A percentile compares a stretch with the other conserved stretches of the same genome.
phyloP scores from a whole-genome alignment of 2,113 vertebrate genomes.

The Carlito syrichta region DNA sequence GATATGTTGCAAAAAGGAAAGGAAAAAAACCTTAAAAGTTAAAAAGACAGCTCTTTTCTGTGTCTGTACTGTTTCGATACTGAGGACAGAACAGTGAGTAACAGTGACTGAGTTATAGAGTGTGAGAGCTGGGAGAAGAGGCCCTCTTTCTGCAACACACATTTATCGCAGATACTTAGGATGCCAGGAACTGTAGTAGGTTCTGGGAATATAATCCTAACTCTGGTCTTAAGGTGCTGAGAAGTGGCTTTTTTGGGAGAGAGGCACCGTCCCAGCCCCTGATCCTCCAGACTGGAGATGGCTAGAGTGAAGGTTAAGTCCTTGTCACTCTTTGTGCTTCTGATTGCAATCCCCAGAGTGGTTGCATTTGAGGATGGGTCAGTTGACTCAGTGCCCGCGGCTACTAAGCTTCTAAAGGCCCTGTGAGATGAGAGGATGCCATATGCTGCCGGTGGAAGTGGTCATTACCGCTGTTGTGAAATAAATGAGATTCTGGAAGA shows the following conservation, averaged over 20 bases:
- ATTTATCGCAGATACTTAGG: neutral
- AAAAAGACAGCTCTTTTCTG: neutral
- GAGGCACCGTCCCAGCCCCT: neutral
- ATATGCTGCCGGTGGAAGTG: neutral
- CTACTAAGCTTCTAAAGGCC: neutral
- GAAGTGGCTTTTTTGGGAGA: neutral
- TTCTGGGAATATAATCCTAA: neutral
- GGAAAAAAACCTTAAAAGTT: neutral
- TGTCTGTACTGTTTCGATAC: neutral
- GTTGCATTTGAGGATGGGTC: neutral
- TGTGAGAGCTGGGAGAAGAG: neutral
- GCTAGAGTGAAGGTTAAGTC: neutral
- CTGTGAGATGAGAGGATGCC: neutral
- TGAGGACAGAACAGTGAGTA: neutral
- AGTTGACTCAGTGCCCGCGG: neutral
- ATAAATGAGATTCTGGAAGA: neutral
- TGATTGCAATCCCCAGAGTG: neutral
- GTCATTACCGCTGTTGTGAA: neutral
- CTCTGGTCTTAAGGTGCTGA: neutral
- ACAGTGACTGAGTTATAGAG: neutral
- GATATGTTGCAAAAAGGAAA: neutral
- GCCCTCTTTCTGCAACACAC: neutral
- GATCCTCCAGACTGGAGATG: neutral
- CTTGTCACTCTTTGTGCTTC: neutral
- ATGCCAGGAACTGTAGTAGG: neutral